phyloP scores from a whole-genome alignment of 2,113 vertebrate species.

The Antigone vipio region DNA sequence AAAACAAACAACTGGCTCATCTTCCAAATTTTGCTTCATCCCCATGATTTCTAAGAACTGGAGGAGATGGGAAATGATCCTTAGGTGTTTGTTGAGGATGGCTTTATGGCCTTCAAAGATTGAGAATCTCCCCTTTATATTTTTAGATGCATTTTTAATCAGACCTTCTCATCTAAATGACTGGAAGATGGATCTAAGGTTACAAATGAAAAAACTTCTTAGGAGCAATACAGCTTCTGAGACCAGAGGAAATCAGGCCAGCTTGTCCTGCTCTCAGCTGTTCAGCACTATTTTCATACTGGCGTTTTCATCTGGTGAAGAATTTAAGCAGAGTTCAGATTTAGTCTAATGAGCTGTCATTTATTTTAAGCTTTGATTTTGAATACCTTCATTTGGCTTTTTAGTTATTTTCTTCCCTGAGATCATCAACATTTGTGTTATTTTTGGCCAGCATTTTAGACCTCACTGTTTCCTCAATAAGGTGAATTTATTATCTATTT shows the following conservation, averaged over 20 bases:
- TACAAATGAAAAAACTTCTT: not conserved
- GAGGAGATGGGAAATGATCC: not conserved
- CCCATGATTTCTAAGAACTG: not conserved
- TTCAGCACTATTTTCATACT: constrained; percentile 40
- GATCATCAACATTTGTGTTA: not conserved
- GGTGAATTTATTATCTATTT: not conserved
- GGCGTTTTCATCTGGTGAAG: constrained; percentile 17
- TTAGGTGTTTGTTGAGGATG: not conserved
- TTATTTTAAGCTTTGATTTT: constrained; percentile 53
- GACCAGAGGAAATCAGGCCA: constrained; percentile 49
- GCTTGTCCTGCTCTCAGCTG: constrained; percentile 43
- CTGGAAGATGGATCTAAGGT: not conserved
- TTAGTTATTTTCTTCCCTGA: constrained; percentile 34
- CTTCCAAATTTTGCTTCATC: not conserved
- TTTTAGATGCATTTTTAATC: constrained; percentile 7
- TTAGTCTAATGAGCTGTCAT: constrained; percentile 41
- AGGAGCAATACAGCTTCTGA: not conserved
- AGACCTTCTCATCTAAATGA: not conserved
- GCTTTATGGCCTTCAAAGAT: not conserved
- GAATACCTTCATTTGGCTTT: not conserved
- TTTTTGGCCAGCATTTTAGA: constrained; percentile 26
- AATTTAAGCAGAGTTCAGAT: constrained; percentile 40
- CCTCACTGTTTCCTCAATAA: not conserved
- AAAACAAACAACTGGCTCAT: not conserved
- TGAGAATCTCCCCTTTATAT: not conserved